phyloP scores from a whole-genome alignment of 2,888 invertebrate genomes.

The Melanchra persicariae region DNA sequence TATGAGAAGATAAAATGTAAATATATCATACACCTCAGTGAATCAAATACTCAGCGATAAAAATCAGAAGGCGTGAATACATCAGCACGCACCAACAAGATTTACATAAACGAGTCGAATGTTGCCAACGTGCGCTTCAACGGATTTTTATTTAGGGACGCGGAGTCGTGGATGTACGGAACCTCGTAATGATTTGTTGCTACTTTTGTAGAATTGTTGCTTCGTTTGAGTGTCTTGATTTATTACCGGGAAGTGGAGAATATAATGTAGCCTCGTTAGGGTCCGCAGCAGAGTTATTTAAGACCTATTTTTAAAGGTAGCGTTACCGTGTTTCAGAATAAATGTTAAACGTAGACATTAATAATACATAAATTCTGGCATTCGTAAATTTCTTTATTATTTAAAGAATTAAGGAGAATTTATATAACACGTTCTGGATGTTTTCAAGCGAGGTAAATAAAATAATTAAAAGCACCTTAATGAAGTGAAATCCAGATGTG shows the following conservation, averaged over 20 bases:
- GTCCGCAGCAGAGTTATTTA: slow-evolving; percentile 8
- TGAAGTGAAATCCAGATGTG: not conserved
- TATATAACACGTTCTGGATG: not conserved
- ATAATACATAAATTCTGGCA: slow-evolving; percentile 40
- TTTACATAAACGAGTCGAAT: slow-evolving; percentile 74
- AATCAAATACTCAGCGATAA: slow-evolving; percentile 74
- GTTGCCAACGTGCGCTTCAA: slow-evolving; percentile 64
- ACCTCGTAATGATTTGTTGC: slow-evolving; percentile 62
- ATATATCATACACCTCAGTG: slow-evolving; percentile 78
- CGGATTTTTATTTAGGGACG: slow-evolving; percentile 61
- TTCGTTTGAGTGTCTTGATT: slow-evolving; percentile 57
- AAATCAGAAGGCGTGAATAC: slow-evolving; percentile 79
- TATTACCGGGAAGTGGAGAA: slow-evolving; percentile 41
- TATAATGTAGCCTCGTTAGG: slow-evolving; percentile 51
- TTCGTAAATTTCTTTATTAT: slow-evolving; percentile 19
- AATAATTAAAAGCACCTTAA: slow-evolving; percentile 25
- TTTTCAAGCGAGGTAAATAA: slow-evolving; percentile 4
- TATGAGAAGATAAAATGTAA: slow-evolving; percentile 70
- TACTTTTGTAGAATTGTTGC: slow-evolving; percentile 56
- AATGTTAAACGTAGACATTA: slow-evolving; percentile 34
- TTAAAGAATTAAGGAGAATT: not conserved
- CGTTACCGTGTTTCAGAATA: slow-evolving; percentile 21
- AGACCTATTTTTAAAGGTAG: slow-evolving; percentile 22
- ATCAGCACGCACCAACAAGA: slow-evolving; percentile 76
- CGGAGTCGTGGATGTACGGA: slow-evolving; percentile 53